Conservation (phyloP, 2,113 vertebrate genomes). For the Hippocampus guttulatus region DNA sequence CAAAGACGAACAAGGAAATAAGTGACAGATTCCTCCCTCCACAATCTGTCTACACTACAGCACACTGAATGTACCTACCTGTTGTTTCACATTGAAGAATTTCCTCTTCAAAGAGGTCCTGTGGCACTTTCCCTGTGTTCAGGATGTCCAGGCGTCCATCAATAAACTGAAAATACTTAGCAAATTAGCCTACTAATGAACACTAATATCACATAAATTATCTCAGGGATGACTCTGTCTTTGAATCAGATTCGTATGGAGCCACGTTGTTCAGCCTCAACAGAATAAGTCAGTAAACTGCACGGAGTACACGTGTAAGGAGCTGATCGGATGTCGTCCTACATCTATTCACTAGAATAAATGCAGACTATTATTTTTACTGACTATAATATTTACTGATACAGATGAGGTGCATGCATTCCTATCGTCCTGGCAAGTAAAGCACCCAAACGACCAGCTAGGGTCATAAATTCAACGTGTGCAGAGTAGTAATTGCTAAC, state of each 20-base stretch:
- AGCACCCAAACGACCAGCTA: not conserved
- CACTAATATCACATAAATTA: not conserved
- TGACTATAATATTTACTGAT: not conserved
- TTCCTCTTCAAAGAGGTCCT: conserved; percentile 84
- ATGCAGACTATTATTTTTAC: not conserved
- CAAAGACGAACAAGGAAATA: not conserved
- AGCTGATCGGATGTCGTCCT: not conserved
- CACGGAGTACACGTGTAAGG: not conserved
- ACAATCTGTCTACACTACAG: not conserved
- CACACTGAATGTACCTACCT: conserved; percentile 63
- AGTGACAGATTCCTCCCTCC: not conserved
- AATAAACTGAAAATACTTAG: conserved; percentile 74
- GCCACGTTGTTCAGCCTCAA: not conserved
- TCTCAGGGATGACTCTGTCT: not conserved
- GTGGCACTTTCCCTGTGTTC: conserved; percentile 75
- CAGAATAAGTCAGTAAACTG: not conserved
- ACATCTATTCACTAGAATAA: not conserved
- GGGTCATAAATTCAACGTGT: not conserved
- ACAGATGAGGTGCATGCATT: not conserved
- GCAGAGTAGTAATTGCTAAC: not conserved
- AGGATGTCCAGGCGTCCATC: conserved; percentile 79
- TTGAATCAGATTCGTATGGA: not conserved
- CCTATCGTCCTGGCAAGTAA: not conserved
- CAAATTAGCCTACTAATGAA: not conserved
- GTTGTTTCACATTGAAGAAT: conserved; percentile 66